A percentile compares a stretch with the other conserved stretches of the same genome.
Conservation (phyloP, 2,113 vertebrate species). For the Acrocephalus arundinaceus region DNA sequence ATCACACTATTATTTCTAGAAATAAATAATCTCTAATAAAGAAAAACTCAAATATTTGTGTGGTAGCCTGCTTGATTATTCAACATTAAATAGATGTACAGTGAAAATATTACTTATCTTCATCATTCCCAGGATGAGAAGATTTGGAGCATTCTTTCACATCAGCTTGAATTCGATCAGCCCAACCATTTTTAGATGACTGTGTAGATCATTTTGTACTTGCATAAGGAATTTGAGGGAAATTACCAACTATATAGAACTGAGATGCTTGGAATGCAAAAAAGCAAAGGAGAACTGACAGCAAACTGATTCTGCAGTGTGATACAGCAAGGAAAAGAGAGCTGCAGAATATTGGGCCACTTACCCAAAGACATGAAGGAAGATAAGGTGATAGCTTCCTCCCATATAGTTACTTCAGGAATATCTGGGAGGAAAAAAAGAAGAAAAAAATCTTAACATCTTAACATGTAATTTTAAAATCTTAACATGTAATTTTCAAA, state of each 20-base stretch:
- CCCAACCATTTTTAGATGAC: not conserved
- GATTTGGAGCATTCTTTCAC: not conserved
- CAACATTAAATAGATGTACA: not conserved
- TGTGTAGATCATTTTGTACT: not conserved
- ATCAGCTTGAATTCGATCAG: slow-evolving; percentile 1
- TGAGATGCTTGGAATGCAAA: not conserved
- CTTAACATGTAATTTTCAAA: not conserved
- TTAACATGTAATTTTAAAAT: not conserved
- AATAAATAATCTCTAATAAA: not conserved
- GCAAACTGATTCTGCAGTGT: not conserved
- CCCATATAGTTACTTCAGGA: not conserved
- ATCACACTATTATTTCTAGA: not conserved
- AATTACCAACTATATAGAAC: not conserved
- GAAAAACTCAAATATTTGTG: not conserved
- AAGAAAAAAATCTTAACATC: not conserved
- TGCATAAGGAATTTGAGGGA: not conserved
- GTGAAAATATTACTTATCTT: not conserved
- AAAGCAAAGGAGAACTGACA: not conserved
- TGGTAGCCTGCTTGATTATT: not conserved
- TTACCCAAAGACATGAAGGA: not conserved
- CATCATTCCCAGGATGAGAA: not conserved
- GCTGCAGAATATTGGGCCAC: not conserved
- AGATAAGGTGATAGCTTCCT: not conserved
- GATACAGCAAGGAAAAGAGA: not conserved
- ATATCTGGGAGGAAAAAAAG: not conserved